A percentile compares a stretch with the other conserved stretches of the same genome.
Conservation (phyloP, 2,888 invertebrate genomes). For the Heteropelma amictum region DNA sequence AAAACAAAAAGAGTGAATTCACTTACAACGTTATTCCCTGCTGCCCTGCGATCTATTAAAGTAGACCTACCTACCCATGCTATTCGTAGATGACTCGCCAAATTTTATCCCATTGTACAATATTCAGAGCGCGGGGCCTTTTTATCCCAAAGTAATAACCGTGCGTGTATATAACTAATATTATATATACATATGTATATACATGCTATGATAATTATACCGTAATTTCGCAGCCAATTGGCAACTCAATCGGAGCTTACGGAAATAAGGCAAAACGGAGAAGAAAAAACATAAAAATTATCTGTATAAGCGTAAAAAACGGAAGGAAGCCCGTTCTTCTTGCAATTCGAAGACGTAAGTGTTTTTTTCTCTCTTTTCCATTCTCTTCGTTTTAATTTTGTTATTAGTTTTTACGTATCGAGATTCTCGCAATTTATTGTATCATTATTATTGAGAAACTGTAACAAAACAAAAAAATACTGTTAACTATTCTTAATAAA, state of each 20-base stretch:
- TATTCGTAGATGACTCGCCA: no score
- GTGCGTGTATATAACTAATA: conserved; percentile 74
- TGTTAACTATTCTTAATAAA: conserved; percentile 77
- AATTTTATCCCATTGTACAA: conserved; percentile 68
- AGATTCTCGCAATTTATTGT: conserved; percentile 76
- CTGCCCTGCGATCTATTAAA: background rate
- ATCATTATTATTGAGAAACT: conserved; percentile 73
- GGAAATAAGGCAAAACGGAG: conserved; percentile 14
- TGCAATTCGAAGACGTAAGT: conserved; percentile 31
- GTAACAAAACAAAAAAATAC: conserved; percentile 77
- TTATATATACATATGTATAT: conserved; percentile 31
- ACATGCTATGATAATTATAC: conserved; percentile 68
- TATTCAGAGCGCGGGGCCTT: conserved; percentile 68
- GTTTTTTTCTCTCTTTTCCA: conserved; percentile 42
- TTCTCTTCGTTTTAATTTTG: conserved; percentile 62
- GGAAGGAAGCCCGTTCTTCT: conserved; percentile 37
- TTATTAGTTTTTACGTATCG: conserved; percentile 76
- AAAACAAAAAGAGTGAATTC: conserved; percentile 3
- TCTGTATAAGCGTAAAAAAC: conserved; percentile 40
- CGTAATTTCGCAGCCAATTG: conserved; percentile 68
- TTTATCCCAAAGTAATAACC: conserved; percentile 70
- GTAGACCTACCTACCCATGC: conserved; percentile 12
- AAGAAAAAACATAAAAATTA: conserved; percentile 21
- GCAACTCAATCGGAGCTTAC: conserved; percentile 59
- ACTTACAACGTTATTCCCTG: background rate